Conservation (phyloP, 92 coral and sea anemone species). For the Montipora capitata region DNA sequence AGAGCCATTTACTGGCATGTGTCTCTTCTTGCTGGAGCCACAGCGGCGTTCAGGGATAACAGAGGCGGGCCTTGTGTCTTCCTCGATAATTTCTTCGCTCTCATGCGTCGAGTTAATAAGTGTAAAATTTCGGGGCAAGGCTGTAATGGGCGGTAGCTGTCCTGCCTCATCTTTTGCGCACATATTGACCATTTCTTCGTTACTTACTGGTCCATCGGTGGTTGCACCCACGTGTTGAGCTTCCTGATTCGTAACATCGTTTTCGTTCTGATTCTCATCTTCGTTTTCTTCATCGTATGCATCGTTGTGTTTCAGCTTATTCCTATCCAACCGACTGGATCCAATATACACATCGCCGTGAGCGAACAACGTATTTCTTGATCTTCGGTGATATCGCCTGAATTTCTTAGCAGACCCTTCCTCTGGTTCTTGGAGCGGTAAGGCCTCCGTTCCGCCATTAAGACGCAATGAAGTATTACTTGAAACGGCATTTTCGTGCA, state of each 20-base stretch:
- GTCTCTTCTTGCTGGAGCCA: constrained; percentile 9
- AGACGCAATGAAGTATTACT: constrained; percentile 44
- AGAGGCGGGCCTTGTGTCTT: constrained; percentile 26
- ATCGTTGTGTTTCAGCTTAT: background rate
- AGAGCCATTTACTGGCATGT: background rate
- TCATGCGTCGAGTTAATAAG: constrained; percentile 65
- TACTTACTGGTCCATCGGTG: constrained; percentile 11
- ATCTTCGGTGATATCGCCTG: constrained; percentile 82
- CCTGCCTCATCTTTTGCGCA: background rate
- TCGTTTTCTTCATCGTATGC: constrained; percentile 31
- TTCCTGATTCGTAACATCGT: constrained; percentile 3
- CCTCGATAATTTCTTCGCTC: constrained; percentile 67
- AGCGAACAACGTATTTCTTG: constrained; percentile 88
- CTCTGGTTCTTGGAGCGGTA: constrained; percentile 13
- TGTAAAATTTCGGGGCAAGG: constrained; percentile 48
- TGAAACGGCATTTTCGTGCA: constrained; percentile 80
- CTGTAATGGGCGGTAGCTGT: constrained; percentile 1
- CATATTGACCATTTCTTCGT: constrained; percentile 7
- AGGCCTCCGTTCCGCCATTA: constrained; percentile 7
- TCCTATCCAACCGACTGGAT: constrained; percentile 6
- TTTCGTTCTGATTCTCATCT: constrained; percentile 3
- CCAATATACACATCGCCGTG: constrained; percentile 90
- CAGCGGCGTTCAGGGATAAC: constrained; percentile 32
- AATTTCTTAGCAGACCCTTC: constrained; percentile 57
- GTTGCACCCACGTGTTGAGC: constrained; percentile 13